phyloP scores from a whole-genome alignment of 1,140 invertebrate genomes.

The Bombus impatiens region DNA sequence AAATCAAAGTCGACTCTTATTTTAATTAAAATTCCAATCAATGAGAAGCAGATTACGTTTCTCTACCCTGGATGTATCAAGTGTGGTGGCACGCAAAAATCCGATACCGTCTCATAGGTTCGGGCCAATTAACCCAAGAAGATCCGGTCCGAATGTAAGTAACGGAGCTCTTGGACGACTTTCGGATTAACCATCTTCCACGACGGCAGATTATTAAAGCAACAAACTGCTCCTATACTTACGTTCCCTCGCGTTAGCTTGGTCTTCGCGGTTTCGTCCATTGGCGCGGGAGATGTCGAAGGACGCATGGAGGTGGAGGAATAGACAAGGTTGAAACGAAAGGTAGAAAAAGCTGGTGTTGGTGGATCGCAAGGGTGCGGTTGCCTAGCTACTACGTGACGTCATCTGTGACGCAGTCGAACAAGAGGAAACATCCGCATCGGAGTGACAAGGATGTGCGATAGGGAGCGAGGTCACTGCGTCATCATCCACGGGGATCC shows the following conservation, averaged over 20 bases:
- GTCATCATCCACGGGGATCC: conserved; percentile 56
- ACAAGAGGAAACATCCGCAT: conserved; percentile 34
- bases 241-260: background rate
- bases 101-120: background rate
- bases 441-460: conserved; percentile 47
- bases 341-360: conserved; percentile 60
- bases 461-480: conserved; percentile 56
- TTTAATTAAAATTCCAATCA: background rate
- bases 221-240: background rate
- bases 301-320: conserved; percentile 34
- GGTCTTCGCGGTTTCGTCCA: conserved; percentile 18
- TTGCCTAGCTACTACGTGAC: conserved; percentile 73
- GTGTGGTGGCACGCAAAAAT: background rate
- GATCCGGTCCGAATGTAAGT: background rate
- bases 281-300: conserved; percentile 8
- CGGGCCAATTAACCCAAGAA: background rate
- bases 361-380: conserved; percentile 68
- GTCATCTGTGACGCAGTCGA: conserved; percentile 69
- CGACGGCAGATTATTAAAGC: background rate
- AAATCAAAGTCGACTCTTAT: background rate
- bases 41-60: background rate
- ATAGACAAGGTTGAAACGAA: conserved; percentile 25
- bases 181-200: conserved; percentile 14
- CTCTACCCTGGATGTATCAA: background rate
- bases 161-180: no score